Evolutionary conservation across 2,888 invertebrate species (phyloP).

Genomic region (Lampropteryx suffumata): DNA sequence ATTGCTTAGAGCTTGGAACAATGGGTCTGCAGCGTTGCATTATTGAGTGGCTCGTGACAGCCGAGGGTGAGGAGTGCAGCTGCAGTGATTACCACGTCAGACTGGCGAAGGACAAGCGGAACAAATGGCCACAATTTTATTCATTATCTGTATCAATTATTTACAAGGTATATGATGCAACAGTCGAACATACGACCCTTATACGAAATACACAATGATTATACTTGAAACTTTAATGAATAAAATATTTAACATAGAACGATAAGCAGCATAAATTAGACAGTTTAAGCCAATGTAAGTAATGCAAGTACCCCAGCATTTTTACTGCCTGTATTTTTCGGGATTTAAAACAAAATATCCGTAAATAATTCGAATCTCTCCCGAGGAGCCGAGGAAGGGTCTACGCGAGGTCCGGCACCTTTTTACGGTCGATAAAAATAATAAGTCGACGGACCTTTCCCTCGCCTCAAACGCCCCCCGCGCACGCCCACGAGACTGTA

Average conservation of each 20-base stretch:
- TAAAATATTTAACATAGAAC: no score
- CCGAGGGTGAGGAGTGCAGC: slow-evolving; percentile 54
- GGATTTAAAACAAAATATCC: slow-evolving; percentile 73
- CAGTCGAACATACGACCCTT: slow-evolving; percentile 3
- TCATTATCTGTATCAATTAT: slow-evolving; percentile 49
- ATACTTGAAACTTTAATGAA: no score
- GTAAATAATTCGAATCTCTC: slow-evolving; percentile 74
- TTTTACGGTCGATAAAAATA: slow-evolving; percentile 81
- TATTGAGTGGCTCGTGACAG: slow-evolving; percentile 66
- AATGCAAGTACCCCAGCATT: slow-evolving; percentile 57
- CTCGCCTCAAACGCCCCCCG: slow-evolving; percentile 36
- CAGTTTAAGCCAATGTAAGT: slow-evolving; percentile 46
- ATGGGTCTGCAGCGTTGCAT: slow-evolving; percentile 66
- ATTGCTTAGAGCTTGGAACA: slow-evolving; percentile 43
- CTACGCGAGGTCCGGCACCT: slow-evolving; percentile 70
- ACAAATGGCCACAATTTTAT: slow-evolving; percentile 65
- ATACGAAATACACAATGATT: neutral
- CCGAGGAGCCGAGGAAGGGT: slow-evolving; percentile 67
- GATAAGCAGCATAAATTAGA: slow-evolving; percentile 8
- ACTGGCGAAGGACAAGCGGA: slow-evolving; percentile 58
- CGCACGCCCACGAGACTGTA: slow-evolving; percentile 64
- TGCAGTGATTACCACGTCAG: slow-evolving; percentile 67
- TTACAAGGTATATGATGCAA: slow-evolving; percentile 12
- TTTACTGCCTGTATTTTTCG: slow-evolving; percentile 64
- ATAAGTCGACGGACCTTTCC: slow-evolving; percentile 61